Conservation (phyloP, 1,140 invertebrate genomes). For the Drosophila prosaltans region DNA sequence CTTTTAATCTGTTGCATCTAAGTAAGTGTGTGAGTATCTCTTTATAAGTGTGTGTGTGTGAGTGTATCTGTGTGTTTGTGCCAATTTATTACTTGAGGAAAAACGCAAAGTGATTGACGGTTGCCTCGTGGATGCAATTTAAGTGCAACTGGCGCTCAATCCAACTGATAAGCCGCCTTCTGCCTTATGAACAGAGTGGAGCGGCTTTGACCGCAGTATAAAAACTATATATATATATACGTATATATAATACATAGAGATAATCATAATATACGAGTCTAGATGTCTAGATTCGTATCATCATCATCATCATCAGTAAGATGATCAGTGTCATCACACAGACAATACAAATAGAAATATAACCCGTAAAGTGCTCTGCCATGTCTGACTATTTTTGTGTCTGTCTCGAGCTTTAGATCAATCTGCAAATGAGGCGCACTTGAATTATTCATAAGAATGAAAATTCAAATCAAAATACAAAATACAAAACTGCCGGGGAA, state of each 20-base stretch:
- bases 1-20: not conserved
- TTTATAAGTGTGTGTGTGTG: not conserved
- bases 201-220: slow-evolving; percentile 4
- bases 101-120: slow-evolving; percentile 78
- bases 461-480: slow-evolving; percentile 22
- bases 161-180: slow-evolving; percentile 50
- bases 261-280: slow-evolving; percentile 19
- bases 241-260: slow-evolving; percentile 4
- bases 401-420: slow-evolving; percentile 32
- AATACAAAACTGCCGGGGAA: not conserved
- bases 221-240: slow-evolving; percentile 7
- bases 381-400: slow-evolving; percentile 16
- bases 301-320: not conserved
- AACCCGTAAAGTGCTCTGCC: slow-evolving; percentile 7
- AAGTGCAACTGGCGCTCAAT: slow-evolving; percentile 71
- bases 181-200: slow-evolving; percentile 25
- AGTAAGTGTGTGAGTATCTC: not conserved
- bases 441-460: slow-evolving; percentile 57
- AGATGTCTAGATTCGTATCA: slow-evolving; percentile 13
- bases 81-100: slow-evolving; percentile 49
- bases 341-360: slow-evolving; percentile 5
- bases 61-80: slow-evolving; percentile 9
- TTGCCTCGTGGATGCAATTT: slow-evolving; percentile 79
- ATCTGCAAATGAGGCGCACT: slow-evolving; percentile 57
- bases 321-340: not conserved